Percentiles rank a stretch among this genome's conserved stretches.
phyloP scores from a whole-genome alignment of 2,888 invertebrate genomes.

The Timema podura region DNA sequence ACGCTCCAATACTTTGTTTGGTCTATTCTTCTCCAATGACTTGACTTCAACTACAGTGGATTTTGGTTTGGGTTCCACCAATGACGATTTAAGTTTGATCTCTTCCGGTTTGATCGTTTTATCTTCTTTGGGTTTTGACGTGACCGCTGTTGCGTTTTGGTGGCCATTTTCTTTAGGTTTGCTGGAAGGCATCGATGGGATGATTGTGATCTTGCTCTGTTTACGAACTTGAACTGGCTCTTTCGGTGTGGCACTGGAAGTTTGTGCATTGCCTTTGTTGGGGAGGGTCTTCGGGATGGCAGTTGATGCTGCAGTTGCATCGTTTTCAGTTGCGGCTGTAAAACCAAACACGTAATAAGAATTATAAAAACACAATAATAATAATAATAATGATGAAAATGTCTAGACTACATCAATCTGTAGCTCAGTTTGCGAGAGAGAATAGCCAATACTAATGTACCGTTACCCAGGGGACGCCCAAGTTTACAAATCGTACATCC shows the following conservation, averaged over 20 bases:
- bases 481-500: no score
- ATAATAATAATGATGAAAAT: no score
- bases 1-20: slow-evolving; percentile 13
- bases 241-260: no score
- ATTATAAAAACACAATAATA: no score
- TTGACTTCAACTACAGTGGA: not conserved
- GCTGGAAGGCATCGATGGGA: slow-evolving; percentile 42
- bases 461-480: no score
- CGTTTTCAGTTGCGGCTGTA: not conserved
- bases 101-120: not conserved
- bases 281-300: not conserved
- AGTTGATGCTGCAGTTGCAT: slow-evolving; percentile 7
- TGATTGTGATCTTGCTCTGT: slow-evolving; percentile 47
- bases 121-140: not conserved
- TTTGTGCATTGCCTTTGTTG: no score
- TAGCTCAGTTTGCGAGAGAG: no score
- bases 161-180: slow-evolving; percentile 35
- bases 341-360: no score
- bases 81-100: not conserved
- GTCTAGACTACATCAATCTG: no score
- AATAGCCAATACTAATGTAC: no score
- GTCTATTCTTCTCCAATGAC: slow-evolving; percentile 8
- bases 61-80: not conserved
- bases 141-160: slow-evolving; percentile 12
- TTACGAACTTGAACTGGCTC: slow-evolving; percentile 38